phyloP scores from a whole-genome alignment of 2,113 vertebrate genomes.

The Reinhardtius hippoglossoides region DNA sequence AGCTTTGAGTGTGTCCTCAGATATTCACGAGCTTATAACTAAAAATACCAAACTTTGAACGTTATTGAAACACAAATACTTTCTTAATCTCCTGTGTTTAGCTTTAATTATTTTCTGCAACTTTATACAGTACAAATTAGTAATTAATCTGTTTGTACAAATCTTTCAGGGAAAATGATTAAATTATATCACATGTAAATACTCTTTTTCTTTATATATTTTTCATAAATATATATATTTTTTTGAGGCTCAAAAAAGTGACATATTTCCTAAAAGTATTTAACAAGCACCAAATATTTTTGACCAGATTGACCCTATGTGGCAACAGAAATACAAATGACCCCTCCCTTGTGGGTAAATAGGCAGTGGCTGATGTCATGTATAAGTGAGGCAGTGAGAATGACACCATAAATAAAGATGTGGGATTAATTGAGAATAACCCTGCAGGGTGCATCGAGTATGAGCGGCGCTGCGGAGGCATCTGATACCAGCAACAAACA shows the following conservation, averaged over 20 bases:
- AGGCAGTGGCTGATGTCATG: conserved; percentile 63
- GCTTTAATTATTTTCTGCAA: background rate
- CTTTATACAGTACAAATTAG: background rate
- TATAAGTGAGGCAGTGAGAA: conserved; percentile 45
- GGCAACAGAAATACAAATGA: conserved; percentile 46
- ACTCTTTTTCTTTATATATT: no score
- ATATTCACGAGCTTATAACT: background rate
- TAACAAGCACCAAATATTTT: background rate
- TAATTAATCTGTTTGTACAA: background rate
- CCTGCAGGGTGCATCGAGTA: conserved; percentile 4
- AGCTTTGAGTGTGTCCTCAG: background rate
- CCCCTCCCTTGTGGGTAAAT: conserved; percentile 36
- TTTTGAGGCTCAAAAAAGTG: background rate
- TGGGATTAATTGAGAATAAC: conserved; percentile 51
- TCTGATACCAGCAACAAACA: conserved; percentile 24
- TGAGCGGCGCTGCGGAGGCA: background rate
- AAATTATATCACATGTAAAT: background rate
- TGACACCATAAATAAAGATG: conserved; percentile 52
- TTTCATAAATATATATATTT: background rate
- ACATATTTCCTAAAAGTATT: background rate
- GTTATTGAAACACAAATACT: background rate
- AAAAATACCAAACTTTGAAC: background rate
- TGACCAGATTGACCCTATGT: background rate
- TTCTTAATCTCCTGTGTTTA: background rate
- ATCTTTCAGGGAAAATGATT: background rate